Evolutionary conservation across 2,888 invertebrate genomes (phyloP), one percentile per base, ranked within the genome.

Genomic region (Napeogenes inachia): DNA sequence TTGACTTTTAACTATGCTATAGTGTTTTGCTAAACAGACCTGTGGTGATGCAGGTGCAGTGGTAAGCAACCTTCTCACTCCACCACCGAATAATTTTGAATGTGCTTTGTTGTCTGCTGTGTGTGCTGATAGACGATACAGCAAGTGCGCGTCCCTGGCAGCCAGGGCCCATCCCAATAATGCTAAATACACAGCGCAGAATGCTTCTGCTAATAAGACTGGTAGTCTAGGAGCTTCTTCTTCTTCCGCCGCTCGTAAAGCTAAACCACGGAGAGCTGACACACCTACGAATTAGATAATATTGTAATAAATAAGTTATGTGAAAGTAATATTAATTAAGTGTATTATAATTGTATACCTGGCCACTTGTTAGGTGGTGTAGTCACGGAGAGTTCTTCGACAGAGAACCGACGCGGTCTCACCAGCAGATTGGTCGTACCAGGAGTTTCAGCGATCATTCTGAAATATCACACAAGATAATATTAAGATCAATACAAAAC

Each of bases 231-330:
- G 99, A 2, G 97, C 95, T 76, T 97, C 97, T 71, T 96, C 96
- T 75, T 98, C 97, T 77, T 99, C 99, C 70, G 98, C 97, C 73
- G 99, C 99, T 32, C 98, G 92, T 0, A 97, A 95, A 5, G 99
- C 89, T 53, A 99, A 90, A 0, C 98, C 97, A 35, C 98, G 93
- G 50, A 99, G 91, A 63, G 97, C 97, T 0, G 98, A 97, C 0
- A 99, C 99, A 12, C 99, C 91, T 91, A 50, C 12, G 5, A 55
- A 5, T 5, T 35, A 35, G 35, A 35, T 5, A 35, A 35, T 35
- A 54, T 45, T 8, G 38, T 35, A 46, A 53, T n/a, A 59, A 5
- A 42, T 5, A 13, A 30, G 12, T 33, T 54, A 32, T 2, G 21
- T 13, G 0, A 32, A 55, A 13, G 12, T 10, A 42, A 10, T 10